Conservation (phyloP, 2,113 vertebrate genomes). For the Callochromis pleurospilus region DNA sequence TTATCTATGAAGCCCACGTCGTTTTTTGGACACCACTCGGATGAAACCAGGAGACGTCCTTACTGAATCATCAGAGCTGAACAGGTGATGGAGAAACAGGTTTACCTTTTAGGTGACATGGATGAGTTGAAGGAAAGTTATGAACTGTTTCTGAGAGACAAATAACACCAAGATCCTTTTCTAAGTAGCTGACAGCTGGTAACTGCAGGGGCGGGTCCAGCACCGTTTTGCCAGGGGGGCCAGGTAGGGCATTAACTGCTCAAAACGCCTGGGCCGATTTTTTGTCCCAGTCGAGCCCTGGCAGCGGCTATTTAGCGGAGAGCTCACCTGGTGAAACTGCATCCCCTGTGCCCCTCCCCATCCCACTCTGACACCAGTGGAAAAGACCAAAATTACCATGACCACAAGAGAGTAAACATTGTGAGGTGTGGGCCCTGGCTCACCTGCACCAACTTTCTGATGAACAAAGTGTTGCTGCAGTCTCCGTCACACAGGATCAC, state of each 20-base stretch:
- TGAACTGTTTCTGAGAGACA: not conserved
- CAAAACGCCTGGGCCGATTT: too few species aligned
- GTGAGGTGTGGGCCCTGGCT: too few species aligned
- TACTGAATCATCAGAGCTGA: not conserved
- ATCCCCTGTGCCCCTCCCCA: too few species aligned
- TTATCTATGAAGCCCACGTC: too few species aligned
- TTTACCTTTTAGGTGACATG: not conserved
- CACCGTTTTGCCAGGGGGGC: not conserved
- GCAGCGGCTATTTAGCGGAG: too few species aligned
- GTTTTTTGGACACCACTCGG: too few species aligned
- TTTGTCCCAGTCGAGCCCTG: too few species aligned
- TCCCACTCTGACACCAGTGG: too few species aligned
- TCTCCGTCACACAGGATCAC: not conserved
- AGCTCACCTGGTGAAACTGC: too few species aligned
- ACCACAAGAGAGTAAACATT: not conserved
- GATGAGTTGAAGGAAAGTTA: rapidly evolving
- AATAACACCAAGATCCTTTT: not conserved
- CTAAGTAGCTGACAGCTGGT: rapidly evolving
- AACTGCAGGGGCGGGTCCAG: not conserved
- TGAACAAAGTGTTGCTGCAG: too few species aligned
- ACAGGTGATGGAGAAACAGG: not conserved
- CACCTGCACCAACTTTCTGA: not conserved
- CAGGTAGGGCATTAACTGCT: not conserved
- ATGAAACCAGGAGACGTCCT: not conserved
- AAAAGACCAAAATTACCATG: too few species aligned